A percentile compares a stretch with the other conserved stretches of the same genome.
These are phyloP conservation scores for Luperina testacea DNA, from an alignment of 2,888 invertebrate species.

Conservation along the genomic window DNA sequence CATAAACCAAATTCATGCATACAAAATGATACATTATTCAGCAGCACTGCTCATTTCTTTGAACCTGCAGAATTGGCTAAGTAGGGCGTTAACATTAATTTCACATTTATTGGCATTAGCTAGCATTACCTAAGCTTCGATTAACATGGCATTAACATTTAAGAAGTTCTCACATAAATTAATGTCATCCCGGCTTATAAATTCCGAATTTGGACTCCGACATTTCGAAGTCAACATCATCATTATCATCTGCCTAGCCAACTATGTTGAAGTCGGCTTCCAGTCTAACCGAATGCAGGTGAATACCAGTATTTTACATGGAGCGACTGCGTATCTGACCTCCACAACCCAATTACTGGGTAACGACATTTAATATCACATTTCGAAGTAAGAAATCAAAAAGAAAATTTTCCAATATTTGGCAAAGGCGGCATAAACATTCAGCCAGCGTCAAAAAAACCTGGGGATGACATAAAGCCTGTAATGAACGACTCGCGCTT, in stretches of 20 bases:
- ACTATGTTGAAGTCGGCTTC: too few species aligned
- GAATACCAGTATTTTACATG: too few species aligned
- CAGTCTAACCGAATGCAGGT: too few species aligned
- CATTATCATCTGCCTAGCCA: too few species aligned
- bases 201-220: slow-evolving; percentile 14
- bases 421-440: slow-evolving; percentile 29
- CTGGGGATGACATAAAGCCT: slow-evolving; percentile 51
- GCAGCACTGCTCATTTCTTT: slow-evolving; percentile 20
- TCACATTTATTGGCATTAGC: slow-evolving; percentile 24
- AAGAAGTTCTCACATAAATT: background rate
- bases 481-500: slow-evolving; percentile 39
- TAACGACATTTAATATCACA: background rate
- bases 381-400: slow-evolving; percentile 5
- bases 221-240: background rate
- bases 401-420: slow-evolving; percentile 14
- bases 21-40: slow-evolving; percentile 36
- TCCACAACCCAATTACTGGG: too few species aligned
- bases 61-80: background rate
- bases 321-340: too few species aligned
- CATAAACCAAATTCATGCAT: slow-evolving; percentile 21
- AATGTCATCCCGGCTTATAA: background rate
- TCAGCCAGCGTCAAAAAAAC: slow-evolving; percentile 36
- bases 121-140: slow-evolving; percentile 3
- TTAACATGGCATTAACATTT: slow-evolving; percentile 26
- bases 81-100: slow-evolving; percentile 37